These are phyloP conservation scores for Avahi laniger DNA, from an alignment of 2,797 vertebrate species.

Conservation along the genomic window DNA sequence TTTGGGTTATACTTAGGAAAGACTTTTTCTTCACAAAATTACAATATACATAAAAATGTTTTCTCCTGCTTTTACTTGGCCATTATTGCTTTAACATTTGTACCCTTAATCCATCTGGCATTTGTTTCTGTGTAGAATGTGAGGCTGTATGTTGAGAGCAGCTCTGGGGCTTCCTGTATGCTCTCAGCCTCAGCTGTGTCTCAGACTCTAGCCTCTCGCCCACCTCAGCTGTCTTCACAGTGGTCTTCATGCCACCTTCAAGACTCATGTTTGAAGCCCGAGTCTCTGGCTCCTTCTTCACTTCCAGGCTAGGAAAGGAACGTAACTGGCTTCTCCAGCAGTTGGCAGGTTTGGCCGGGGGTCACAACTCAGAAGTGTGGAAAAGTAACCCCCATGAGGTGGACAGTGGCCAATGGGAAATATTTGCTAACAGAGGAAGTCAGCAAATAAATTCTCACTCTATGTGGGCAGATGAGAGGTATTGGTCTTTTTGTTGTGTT, in stretches of 20 bases:
- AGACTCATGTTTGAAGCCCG: neutral
- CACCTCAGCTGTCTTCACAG: neutral
- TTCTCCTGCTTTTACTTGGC: neutral
- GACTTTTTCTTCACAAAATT: neutral
- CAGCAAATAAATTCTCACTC: neutral
- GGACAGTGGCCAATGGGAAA: neutral
- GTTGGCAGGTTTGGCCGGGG: neutral
- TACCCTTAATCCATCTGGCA: neutral
- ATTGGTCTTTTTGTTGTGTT: no score
- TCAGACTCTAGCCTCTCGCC: neutral
- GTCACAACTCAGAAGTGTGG: neutral
- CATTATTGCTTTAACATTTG: neutral
- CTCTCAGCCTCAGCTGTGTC: neutral
- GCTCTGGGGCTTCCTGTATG: neutral
- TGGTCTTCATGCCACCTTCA: neutral
- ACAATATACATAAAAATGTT: neutral
- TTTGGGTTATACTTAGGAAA: neutral
- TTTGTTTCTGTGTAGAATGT: neutral
- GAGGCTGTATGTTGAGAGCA: neutral
- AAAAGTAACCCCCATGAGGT: neutral
- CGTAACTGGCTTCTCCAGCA: neutral
- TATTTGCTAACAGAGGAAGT: neutral
- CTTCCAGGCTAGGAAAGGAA: neutral
- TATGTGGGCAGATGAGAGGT: neutral
- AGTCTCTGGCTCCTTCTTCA: neutral